Base-by-base conservation (phyloP, 2,797 vertebrate species). In the Poecilia gillii region DNA sequence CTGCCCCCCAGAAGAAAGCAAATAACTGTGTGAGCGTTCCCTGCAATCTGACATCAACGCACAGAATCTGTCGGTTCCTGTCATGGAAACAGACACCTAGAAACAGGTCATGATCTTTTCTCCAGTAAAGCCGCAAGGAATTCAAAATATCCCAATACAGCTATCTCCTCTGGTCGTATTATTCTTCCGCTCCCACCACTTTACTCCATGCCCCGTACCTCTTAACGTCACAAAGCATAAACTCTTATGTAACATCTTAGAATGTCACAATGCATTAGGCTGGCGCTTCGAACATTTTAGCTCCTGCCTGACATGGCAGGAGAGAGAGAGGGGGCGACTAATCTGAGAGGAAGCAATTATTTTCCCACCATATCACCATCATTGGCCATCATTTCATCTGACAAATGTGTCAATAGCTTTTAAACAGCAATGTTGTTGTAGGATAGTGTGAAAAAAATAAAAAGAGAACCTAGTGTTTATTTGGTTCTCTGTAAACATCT, bases 241-340 rank as follows among this genome's bases (percentile, higher is more conserved):
- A 83, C 71, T 88, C 87, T 93, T 93, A 93, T 88, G 88, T 89
- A 94, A 94, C 89, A 2, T 53, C 73, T 87, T 75, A 80, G 81
- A 88, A 82, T 90, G 87, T 86, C 93, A 90, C 87, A 87, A 85
- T 81, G 82, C 85, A 84, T 92, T 90, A 87, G 72, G 66, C 53
- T 55, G 80, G 84, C 77, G 87, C 89, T 91, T 78, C 85, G 75
- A 90, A 89, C 85, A 84, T 84, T 70, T 85, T 81, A 81, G 78
- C 77, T 78, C 89, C 83, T 87, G 87, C 84, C 80, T 87, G 87
- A 89, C 73, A 41, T 85, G 83, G 80, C 86, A 77, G 74, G 59
- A 85, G 49, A 81, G 72, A 74, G 70, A 74, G 70, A 33, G 25
- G 20, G 41, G 25, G 33, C 46, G 75, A 84, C 55, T 86, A 86